Conservation (phyloP, 2,797 vertebrate species). For the Sebastes nivosus region DNA sequence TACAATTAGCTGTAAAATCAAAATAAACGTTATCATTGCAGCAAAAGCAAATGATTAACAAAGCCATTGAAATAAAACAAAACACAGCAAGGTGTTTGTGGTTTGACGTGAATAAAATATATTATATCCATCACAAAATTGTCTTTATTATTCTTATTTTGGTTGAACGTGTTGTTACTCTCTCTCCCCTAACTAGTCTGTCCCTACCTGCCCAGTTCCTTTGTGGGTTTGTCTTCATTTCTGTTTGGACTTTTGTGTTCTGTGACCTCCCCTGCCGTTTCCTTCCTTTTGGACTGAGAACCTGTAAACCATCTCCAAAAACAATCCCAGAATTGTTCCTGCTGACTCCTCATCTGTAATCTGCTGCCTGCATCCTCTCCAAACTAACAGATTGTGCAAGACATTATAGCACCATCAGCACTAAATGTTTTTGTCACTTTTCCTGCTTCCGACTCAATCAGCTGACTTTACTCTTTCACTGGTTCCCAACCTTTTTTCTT, state of each 20-base stretch:
- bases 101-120: too few species aligned
- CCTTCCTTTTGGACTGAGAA: background rate
- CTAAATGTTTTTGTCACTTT: background rate
- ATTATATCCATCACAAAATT: too few species aligned
- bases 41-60: slow-evolving; percentile 27
- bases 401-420: background rate
- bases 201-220: too few species aligned
- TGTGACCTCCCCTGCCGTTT: background rate
- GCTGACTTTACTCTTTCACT: too few species aligned
- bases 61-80: too few species aligned
- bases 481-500: too few species aligned
- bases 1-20: fast-evolving
- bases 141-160: too few species aligned
- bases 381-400: background rate
- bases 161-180: too few species aligned
- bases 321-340: background rate
- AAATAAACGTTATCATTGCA: fast-evolving
- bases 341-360: background rate
- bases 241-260: too few species aligned
- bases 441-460: too few species aligned
- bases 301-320: background rate
- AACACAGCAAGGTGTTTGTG: too few species aligned
- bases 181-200: background rate
- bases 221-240: too few species aligned
- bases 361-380: background rate